A percentile compares a stretch with the other conserved stretches of the same genome.
Evolutionary conservation across 2,888 invertebrate species (phyloP).

Genomic region (Scaptomyza flava): DNA sequence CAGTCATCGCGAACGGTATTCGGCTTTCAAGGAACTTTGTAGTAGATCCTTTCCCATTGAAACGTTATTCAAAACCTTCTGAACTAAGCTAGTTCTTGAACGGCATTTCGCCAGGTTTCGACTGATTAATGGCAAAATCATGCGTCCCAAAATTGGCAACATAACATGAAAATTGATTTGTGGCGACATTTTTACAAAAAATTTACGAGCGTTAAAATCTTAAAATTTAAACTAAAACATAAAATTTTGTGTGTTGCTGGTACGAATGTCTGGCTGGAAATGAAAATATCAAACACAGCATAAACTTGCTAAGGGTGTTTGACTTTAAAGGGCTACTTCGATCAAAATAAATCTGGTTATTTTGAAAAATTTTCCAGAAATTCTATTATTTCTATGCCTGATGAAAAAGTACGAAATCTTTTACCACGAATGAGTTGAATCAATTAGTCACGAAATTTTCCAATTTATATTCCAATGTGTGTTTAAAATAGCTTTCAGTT

Average conservation of each 20-base stretch:
- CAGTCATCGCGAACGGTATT: no score
- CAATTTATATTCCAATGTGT: slow-evolving; percentile 45
- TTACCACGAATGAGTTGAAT: slow-evolving; percentile 9
- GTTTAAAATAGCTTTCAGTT: slow-evolving; percentile 51
- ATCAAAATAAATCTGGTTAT: neutral
- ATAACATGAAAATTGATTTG: neutral
- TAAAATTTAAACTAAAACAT: neutral
- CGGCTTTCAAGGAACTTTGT: no score
- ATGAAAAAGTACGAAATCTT: neutral
- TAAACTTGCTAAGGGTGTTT: neutral
- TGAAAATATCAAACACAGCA: neutral
- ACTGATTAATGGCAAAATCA: neutral
- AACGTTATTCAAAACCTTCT: no score
- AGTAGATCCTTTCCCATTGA: no score
- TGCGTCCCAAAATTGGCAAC: slow-evolving; percentile 9
- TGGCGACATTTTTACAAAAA: slow-evolving; percentile 3
- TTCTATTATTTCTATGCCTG: neutral
- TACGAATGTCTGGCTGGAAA: neutral
- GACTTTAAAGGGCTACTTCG: neutral
- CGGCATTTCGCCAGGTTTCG: slow-evolving; percentile 6
- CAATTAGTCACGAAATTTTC: slow-evolving; percentile 63
- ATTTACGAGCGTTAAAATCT: neutral
- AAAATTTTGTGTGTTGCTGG: neutral
- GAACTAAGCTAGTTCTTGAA: no score
- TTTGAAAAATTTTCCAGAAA: neutral